phyloP scores from a whole-genome alignment of 92 coral and sea anemone genomes.

The Palythoa heliodiscus region DNA sequence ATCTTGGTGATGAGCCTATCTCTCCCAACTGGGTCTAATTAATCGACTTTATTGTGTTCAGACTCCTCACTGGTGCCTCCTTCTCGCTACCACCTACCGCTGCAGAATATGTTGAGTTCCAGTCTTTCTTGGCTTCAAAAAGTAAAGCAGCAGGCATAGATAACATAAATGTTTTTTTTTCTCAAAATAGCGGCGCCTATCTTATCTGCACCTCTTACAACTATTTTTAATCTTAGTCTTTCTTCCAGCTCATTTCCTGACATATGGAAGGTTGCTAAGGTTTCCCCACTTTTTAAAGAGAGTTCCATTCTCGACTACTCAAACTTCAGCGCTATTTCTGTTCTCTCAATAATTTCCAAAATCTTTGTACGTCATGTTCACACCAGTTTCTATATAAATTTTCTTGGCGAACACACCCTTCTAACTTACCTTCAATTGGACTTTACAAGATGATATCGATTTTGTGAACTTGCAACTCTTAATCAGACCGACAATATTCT shows the following conservation, averaged over 20 bases:
- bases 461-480: background rate
- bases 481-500: too few species aligned
- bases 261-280: conserved; percentile 61
- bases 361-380: conserved; percentile 51
- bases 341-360: conserved; percentile 48
- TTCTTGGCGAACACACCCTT: conserved; percentile 48
- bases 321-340: conserved; percentile 56
- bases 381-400: conserved; percentile 39
- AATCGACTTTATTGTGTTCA: conserved; percentile 27
- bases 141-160: conserved; percentile 62
- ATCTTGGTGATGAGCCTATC: conserved; percentile 22
- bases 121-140: conserved; percentile 33
- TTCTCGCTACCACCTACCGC: conserved; percentile 40
- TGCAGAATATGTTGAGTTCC: conserved; percentile 29
- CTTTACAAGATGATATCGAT: background rate
- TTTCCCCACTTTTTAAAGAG: conserved; percentile 54
- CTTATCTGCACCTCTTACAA: background rate
- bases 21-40: conserved; percentile 32
- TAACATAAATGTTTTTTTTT: conserved; percentile 48
- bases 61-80: conserved; percentile 36
- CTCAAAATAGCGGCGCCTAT: conserved; percentile 51
- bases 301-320: conserved; percentile 57
- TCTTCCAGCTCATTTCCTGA: conserved; percentile 56
- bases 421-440: conserved; percentile 37
- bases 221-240: conserved; percentile 52